Base-by-base conservation (phyloP, 2,888 invertebrate species). In the Serripes groenlandicus region DNA sequence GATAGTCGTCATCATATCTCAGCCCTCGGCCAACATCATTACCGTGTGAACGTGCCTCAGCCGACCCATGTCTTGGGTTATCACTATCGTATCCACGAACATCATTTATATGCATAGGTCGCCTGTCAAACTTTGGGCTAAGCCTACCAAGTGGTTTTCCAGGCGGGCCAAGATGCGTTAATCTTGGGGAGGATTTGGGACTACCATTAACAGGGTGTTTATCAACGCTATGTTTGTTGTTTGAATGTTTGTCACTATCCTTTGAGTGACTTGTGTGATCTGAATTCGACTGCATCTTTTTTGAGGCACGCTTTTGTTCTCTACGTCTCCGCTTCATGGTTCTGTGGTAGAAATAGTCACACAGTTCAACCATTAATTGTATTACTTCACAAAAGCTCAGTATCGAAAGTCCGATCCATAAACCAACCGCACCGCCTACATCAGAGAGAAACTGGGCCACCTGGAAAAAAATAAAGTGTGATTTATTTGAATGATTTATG, bases 381-480 rank as follows among this genome's bases (percentile, higher is more conserved):
- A 88, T 9, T 0, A 91, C 68, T 74, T 91, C 91, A 73, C 88
- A 86, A 0, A 88, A 32, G 60, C 87, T 88, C 11, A 90, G 81
- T 1, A 88, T 68, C 3, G 90, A 90, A 26, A 90, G 75, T 0
- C 90, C 90, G 35, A 90, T 83, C 89, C 90, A 90, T 26, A 90
- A 77, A 11, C 90, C 90, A 9, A 90, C 60, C 0, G 90, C 88
- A 0, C 90, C 90, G 3, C 90, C 90, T 11, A 90, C 83, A 49
- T 90, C 90, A 0, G 90, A 90, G 1, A 79, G 71, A 72, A 90
- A 90, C 75, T 89, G 87, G 5, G 81, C 75, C 1, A 72, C 30
- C 89, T 89, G 76, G 23, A 84, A 23, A 3, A 35, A 56, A 49
- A 49, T 49, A 5, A 49, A 49, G 7, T 49, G 15, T 5, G 18